Percentiles rank a stretch among this genome's conserved stretches.
phyloP scores from a whole-genome alignment of 2,888 invertebrate genomes.

The Mystacides longicornis region DNA sequence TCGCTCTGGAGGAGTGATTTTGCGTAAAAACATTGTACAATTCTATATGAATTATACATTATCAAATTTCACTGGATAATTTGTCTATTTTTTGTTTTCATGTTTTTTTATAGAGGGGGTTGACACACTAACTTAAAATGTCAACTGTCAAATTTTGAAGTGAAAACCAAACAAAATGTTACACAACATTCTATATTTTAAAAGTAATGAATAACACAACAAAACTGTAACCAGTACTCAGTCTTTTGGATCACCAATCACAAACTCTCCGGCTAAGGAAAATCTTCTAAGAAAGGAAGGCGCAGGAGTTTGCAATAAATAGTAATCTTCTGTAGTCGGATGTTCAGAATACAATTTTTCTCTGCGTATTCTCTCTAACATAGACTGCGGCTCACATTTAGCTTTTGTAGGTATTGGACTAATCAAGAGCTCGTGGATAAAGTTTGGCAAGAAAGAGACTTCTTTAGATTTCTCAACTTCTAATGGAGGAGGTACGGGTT shows the following conservation, averaged over 20 bases:
- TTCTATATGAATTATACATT: background rate
- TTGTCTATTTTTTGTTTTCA: background rate
- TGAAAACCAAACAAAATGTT: constrained; percentile 17
- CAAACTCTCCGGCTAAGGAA: constrained; percentile 72
- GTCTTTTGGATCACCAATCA: constrained; percentile 36
- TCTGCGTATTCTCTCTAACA: constrained; percentile 63
- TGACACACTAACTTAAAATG: constrained; percentile 5
- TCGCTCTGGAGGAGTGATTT: background rate
- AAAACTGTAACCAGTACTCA: constrained; percentile 1
- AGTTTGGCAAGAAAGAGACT: constrained; percentile 44
- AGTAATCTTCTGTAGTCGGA: constrained; percentile 55
- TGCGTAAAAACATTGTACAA: background rate
- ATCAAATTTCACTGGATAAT: background rate
- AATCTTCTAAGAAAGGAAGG: constrained; percentile 74
- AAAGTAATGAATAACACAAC: constrained; percentile 10
- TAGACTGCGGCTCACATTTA: constrained; percentile 62
- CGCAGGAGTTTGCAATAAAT: constrained; percentile 68
- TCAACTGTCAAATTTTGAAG: constrained; percentile 15
- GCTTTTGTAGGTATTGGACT: constrained; percentile 45
- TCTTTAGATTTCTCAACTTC: constrained; percentile 27
- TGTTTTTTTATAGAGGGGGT: background rate
- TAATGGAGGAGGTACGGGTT: constrained; percentile 20
- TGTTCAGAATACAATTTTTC: constrained; percentile 55
- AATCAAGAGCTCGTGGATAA: constrained; percentile 50
- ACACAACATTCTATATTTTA: constrained; percentile 12